phyloP scores from a whole-genome alignment of 92 coral and sea anemone genomes.

The Pocillopora meandrina region DNA sequence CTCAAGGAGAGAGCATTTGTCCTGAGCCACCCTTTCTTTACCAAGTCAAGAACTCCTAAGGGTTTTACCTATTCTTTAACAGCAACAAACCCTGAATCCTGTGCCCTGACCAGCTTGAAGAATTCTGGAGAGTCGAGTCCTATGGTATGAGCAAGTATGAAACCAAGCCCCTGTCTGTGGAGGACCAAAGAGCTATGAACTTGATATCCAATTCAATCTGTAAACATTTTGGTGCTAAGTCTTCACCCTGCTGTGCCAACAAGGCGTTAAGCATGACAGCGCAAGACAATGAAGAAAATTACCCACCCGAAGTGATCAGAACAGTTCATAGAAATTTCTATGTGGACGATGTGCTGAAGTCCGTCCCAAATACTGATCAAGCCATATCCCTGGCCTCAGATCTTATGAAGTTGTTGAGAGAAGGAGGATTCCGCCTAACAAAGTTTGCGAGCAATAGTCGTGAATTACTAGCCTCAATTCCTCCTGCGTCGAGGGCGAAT shows the following conservation, averaged over 20 bases:
- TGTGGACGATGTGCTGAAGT: slow-evolving; percentile 64
- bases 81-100: too few relatives aligned
- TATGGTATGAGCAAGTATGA: slow-evolving; percentile 26
- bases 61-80: too few relatives aligned
- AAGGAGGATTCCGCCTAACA: slow-evolving; percentile 73
- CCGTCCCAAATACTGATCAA: slow-evolving; percentile 26
- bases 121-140: slow-evolving; percentile 63
- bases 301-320: slow-evolving; percentile 46
- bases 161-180: slow-evolving; percentile 43
- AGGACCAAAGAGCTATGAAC: slow-evolving; percentile 47
- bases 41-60: too few relatives aligned
- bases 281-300: slow-evolving; percentile 55
- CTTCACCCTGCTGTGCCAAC: slow-evolving; percentile 70
- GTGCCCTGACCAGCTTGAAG: slow-evolving; percentile 51
- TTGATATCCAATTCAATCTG: slow-evolving; percentile 35
- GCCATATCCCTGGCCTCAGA: slow-evolving; percentile 37
- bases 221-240: slow-evolving; percentile 54
- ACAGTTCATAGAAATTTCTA: slow-evolving; percentile 63
- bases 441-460: slow-evolving; percentile 65
- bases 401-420: slow-evolving; percentile 40
- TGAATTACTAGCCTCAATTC: slow-evolving; percentile 47
- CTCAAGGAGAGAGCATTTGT: slow-evolving; percentile 41
- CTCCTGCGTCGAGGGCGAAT: slow-evolving; percentile 41
- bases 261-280: slow-evolving; percentile 55
- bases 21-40: too few relatives aligned